Percentiles rank a stretch among this genome's conserved stretches.
Evolutionary conservation across 35 echinoderm and acorn worm genomes (phyloP).

Genomic region (Patiria miniata): DNA sequence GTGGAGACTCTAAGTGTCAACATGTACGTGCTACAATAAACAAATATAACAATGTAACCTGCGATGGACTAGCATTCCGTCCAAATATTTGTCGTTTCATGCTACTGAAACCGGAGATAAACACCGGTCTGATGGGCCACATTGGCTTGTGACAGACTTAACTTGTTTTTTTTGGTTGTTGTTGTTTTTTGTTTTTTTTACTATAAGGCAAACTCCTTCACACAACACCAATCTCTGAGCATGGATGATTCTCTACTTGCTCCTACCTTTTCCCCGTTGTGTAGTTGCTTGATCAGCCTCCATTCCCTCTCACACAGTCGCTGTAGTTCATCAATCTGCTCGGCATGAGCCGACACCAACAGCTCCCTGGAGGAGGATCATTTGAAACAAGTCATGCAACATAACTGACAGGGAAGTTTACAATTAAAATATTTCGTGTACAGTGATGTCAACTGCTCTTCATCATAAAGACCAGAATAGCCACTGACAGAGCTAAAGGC

Average conservation of each 20-base stretch:
- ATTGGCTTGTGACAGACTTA: no score
- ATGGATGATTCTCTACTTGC: neutral
- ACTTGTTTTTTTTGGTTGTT: no score
- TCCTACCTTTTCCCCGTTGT: constrained; percentile 42
- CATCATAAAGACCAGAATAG: neutral
- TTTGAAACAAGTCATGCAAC: neutral
- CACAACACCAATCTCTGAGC: neutral
- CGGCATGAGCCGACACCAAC: constrained; percentile 49
- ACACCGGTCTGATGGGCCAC: no score
- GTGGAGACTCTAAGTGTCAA: neutral
- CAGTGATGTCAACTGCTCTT: neutral
- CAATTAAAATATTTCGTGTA: neutral
- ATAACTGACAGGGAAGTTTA: neutral
- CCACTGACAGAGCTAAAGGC: neutral
- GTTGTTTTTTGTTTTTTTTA: no score
- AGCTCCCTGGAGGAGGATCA: constrained; percentile 58
- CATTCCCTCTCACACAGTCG: constrained; percentile 49
- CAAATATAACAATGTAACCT: neutral
- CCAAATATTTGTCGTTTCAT: neutral
- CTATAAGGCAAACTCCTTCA: neutral
- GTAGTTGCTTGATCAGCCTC: constrained; percentile 47
- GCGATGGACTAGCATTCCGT: neutral
- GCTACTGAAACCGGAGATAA: no score
- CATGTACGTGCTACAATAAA: neutral
- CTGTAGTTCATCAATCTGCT: constrained; percentile 49